Conservation (phyloP, 2,113 vertebrate species). For the Salvator merianae region DNA sequence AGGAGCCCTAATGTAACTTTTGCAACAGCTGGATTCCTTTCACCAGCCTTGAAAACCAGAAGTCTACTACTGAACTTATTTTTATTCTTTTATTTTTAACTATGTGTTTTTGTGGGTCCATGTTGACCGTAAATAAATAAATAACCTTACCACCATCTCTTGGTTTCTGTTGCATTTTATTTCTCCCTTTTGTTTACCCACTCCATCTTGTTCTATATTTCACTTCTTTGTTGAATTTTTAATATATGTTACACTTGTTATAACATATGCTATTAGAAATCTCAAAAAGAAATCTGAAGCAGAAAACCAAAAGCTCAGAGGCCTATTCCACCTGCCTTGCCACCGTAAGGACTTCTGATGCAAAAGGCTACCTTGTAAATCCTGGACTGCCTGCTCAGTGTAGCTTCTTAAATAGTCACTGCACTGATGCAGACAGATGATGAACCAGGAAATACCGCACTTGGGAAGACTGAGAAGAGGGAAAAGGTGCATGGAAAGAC, state of each 20-base stretch:
- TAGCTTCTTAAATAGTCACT: neutral
- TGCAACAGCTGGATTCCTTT: too few relatives aligned
- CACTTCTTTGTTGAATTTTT: constrained; percentile 4
- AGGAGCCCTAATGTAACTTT: too few relatives aligned
- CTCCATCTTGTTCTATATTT: neutral
- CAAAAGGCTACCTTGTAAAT: neutral
- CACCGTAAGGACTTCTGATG: neutral
- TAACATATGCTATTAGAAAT: neutral
- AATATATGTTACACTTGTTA: neutral
- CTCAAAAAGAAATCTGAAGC: neutral
- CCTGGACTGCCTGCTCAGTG: neutral
- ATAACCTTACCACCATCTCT: too few relatives aligned
- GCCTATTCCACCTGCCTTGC: neutral
- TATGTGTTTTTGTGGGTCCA: too few relatives aligned
- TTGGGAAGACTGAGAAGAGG: too few relatives aligned
- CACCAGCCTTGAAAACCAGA: too few relatives aligned
- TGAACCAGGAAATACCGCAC: too few relatives aligned
- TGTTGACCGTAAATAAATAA: too few relatives aligned
- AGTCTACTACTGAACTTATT: too few relatives aligned
- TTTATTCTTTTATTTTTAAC: too few relatives aligned
- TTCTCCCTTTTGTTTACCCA: neutral
- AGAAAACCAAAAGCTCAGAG: neutral
- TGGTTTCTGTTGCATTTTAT: neutral
- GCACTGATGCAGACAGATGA: too few relatives aligned
- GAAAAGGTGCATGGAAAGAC: too few relatives aligned